Evolutionary conservation across 1,140 invertebrate species (phyloP), one percentile per base, ranked within the genome.

Genomic region (Carposina sasakii): DNA sequence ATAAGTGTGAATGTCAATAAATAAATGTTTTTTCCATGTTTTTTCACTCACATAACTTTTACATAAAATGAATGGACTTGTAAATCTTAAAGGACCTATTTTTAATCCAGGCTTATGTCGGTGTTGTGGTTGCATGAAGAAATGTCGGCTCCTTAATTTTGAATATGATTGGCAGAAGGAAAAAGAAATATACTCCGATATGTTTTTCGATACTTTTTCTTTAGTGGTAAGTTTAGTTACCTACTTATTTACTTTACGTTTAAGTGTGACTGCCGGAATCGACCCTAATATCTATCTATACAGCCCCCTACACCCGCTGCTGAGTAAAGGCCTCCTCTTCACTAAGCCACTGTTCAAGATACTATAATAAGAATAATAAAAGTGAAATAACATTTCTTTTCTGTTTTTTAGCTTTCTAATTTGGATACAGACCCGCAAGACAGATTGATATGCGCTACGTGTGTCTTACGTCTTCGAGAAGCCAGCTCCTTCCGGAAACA

Each of bases 121-220:
- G 8, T 75, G 72, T 17, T 81, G 76, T 28, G 58, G 72, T 23
- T 72, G 68, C 13, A 81, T 77, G 42, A 81, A 81, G 44, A 74
- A 70, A 65, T 81, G 76, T 49, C 62, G 76, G n/a, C 49, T 81
- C 48, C 44, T 81, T 20, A 67, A 55, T 1, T 33, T 45, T 0
- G 71, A 77, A 54, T 77, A 77, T 16, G 67, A 76, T 8, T 77
- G 69, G 60, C 63, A 54, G 48, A 71, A 66, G 0, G 34, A 53
- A 2, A 81, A 77, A 41, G 74, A 81, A 52, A 42, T 77, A 9
- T 81, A 81, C 60, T 71, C 74, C 1, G 76, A 81, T 48, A 77
- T 79, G 67, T 69, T 79, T 39, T 67, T 76, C 63, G 74, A 79
- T 47, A 67, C 70, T 30, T 79, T 76, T 53, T 73, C 73, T 4